These are phyloP conservation scores for Osedax frankpressi DNA, from an alignment of 2,888 invertebrate genomes.

Conservation along the genomic window DNA sequence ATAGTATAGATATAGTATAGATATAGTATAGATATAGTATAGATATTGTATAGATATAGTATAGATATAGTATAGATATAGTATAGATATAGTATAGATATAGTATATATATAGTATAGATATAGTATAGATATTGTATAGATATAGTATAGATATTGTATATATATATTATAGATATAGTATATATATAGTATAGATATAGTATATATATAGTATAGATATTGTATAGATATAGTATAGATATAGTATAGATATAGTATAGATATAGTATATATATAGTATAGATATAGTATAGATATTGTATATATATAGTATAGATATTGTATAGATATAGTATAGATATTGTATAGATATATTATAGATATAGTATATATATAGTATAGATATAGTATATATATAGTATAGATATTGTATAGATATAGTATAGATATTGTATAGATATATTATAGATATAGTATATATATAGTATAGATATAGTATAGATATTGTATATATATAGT, in stretches of 20 bases:
- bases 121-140: not conserved
- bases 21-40: not conserved
- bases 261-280: not conserved
- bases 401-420: too few relatives aligned
- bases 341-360: too few relatives aligned
- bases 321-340: too few relatives aligned
- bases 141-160: not conserved
- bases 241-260: not conserved
- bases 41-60: not conserved
- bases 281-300: too few relatives aligned
- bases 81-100: not conserved
- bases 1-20: not conserved
- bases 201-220: not conserved
- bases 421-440: too few relatives aligned
- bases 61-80: not conserved
- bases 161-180: not conserved
- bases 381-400: too few relatives aligned
- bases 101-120: not conserved
- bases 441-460: too few relatives aligned
- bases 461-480: too few relatives aligned
- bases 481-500: too few relatives aligned
- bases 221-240: not conserved
- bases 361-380: too few relatives aligned
- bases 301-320: too few relatives aligned
- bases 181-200: not conserved